These are phyloP conservation scores for Microcebus ravelobensis DNA, from an alignment of 2,113 vertebrate species.

Conservation along the genomic window DNA sequence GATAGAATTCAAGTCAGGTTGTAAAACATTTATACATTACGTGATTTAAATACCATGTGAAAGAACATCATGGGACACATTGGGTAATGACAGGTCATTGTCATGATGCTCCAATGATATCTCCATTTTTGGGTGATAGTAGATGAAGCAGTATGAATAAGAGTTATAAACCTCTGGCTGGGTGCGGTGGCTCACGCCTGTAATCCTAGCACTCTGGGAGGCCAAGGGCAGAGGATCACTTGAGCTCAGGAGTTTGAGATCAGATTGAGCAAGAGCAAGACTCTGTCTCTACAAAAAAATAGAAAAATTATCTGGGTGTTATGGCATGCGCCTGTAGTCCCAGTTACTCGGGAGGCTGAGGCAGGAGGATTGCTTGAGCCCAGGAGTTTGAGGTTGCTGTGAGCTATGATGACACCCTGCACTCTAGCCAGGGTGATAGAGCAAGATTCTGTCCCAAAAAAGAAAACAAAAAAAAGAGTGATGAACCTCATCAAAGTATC, in stretches of 20 bases:
- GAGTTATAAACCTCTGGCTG: not conserved
- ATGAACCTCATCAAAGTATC: not conserved
- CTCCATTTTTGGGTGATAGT: not conserved
- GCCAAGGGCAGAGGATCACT: too few relatives aligned
- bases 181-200: too few relatives aligned
- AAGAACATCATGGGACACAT: not conserved
- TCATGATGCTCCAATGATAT: not conserved
- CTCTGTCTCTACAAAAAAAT: too few relatives aligned
- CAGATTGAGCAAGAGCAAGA: too few relatives aligned
- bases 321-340: not conserved
- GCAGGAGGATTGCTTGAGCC: too few relatives aligned
- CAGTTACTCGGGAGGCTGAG: not conserved
- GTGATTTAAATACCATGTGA: not conserved
- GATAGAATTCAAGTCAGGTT: not conserved
- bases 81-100: not conserved
- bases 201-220: too few relatives aligned
- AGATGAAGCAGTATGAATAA: not conserved
- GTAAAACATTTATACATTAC: not conserved
- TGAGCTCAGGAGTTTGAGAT: too few relatives aligned
- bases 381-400: not conserved
- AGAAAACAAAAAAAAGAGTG: not conserved
- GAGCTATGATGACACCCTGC: not conserved
- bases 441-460: too few relatives aligned
- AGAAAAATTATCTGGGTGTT: too few relatives aligned
- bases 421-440: too few relatives aligned